Evolutionary conservation across 2,797 vertebrate species (phyloP), one percentile per base, ranked within the genome.

Genomic region (Benthosema pterotum): DNA sequence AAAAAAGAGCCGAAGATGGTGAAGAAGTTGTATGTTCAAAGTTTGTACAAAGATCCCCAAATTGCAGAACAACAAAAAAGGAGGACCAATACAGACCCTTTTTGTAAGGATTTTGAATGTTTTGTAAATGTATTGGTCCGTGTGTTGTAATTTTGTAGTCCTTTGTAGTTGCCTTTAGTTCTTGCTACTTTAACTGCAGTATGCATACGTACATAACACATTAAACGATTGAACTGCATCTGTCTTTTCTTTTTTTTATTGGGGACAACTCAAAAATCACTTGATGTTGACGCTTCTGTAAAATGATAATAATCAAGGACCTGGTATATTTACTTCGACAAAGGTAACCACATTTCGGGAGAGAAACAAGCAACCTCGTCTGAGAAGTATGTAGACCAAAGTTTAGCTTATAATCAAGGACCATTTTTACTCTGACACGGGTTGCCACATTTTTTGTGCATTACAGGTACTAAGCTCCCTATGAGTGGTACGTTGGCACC

Each of bases 61-160:
- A 95, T 95, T 94, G 90, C 94, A 94, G 94, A 95, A 95, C 93
- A 95, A 83, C 57, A 72, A 92, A 88, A 92, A 88, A 88, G 83
- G 92, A 95, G 95, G 95, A 97, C 95, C 94, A 96, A 96, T 96
- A 95, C 94, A 96, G 91, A n/a, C 93, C 92, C 92, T 91, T 96
- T 96, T 97, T 95, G 93, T 97, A 97, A 98, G 91, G 93, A 94
- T 97, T 97, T 95, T 95, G 94, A 94, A 92, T 95, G 95, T 97
- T 98, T 96, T 95, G 93, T 96, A 96, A 96, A 95, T 93, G 94
- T 97, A 95, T 95, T 97, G 95, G 96, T 97, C 96, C 95, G 84
- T 57, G 91, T 96, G 94, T 95, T 96, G 93, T 96, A 95, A n/a
- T 96, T 97, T 97, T 96, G 95, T 97, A 96, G 96, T 94, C 83